Conservation (phyloP, 2,888 invertebrate genomes). For the Salpingus planirostris region DNA sequence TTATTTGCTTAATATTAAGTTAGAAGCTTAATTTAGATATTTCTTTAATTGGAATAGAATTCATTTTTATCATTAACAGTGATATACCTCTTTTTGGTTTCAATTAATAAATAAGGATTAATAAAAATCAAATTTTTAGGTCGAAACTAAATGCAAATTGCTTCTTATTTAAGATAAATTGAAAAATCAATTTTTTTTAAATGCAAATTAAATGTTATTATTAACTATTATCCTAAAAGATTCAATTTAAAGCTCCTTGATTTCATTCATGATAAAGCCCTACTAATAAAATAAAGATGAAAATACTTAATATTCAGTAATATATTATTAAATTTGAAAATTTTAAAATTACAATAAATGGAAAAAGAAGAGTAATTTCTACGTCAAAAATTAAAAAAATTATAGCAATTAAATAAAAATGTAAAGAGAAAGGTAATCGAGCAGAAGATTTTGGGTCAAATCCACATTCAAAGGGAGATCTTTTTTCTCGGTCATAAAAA, state of each 20-base stretch:
- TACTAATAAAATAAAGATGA: conserved; percentile 47
- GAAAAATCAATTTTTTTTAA: conserved; percentile 41
- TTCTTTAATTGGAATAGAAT: conserved; percentile 51
- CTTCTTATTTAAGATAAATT: conserved; percentile 42
- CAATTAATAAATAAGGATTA: conserved; percentile 44
- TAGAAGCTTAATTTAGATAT: conserved; percentile 53
- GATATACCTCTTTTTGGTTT: conserved; percentile 51
- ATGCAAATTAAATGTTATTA: conserved; percentile 44
- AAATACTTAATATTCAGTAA: conserved; percentile 25
- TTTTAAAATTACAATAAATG: conserved; percentile 44
- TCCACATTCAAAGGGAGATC: conserved; percentile 55
- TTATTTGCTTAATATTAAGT: conserved; percentile 47
- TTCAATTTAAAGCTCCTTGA: conserved; percentile 53
- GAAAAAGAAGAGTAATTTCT: conserved; percentile 57
- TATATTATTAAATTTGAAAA: conserved; percentile 21
- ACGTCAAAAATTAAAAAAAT: conserved; percentile 68
- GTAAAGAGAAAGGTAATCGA: conserved; percentile 49
- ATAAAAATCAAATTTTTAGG: conserved; percentile 38
- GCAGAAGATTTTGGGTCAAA: conserved; percentile 47
- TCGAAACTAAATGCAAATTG: conserved; percentile 48
- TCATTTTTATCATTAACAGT: conserved; percentile 58
- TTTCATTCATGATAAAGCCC: conserved; percentile 49
- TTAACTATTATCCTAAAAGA: conserved; percentile 41
- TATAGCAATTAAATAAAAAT: conserved; percentile 57
- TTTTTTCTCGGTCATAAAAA: conserved; percentile 53